Base-by-base conservation (phyloP, 2,888 invertebrate genomes). In the Eristalinus aeneus region DNA sequence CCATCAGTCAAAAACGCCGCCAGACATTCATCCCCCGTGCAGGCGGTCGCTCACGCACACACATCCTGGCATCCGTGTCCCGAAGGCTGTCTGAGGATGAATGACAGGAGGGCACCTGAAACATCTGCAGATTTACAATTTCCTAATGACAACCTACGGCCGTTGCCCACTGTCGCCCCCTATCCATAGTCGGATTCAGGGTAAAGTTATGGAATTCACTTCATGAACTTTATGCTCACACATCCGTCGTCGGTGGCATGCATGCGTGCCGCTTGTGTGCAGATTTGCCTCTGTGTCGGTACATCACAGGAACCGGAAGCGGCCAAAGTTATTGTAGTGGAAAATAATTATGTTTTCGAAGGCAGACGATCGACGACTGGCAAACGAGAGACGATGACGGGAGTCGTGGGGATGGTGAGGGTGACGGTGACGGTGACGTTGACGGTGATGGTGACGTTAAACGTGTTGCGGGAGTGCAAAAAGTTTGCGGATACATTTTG, bases 131-230 rank as follows among this genome's bases (percentile, higher is more conserved):
- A 54, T 69, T 63, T 63, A 76, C 61, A 76, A 61, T 69, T 69
- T 76, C 76, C 68, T 76, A 76, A 76, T 76, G 76, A 69, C 68
- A 76, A 60, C 27, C 61, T 31, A 61, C 27, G 60, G 61, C 53
- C 46, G 34, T 53, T 61, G 68, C 16, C 53, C 34, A 20, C 63
- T 5, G n/a, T 2, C 6, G n/a, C 32, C 16, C n/a, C 46, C 2
- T 6, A 39, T 2, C 22, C 8, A 10, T 12, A 27, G 10, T 27
- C 53, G 27, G 39, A 16, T 61, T 3, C 20, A 34, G 34, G 12
- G 54, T 16, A 76, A 69, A 76, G 76, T 76, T 76, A 61, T 63
- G 68, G 61, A 53, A 76, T 56, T 56, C 23, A 69, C 68, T 76
- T 69, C 36, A 69, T 68, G 31, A 68, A 67, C 39, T 60, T 56